Evolutionary conservation across 2,888 invertebrate genomes (phyloP), one percentile per base, ranked within the genome.

Genomic region (Erebia aethiops): DNA sequence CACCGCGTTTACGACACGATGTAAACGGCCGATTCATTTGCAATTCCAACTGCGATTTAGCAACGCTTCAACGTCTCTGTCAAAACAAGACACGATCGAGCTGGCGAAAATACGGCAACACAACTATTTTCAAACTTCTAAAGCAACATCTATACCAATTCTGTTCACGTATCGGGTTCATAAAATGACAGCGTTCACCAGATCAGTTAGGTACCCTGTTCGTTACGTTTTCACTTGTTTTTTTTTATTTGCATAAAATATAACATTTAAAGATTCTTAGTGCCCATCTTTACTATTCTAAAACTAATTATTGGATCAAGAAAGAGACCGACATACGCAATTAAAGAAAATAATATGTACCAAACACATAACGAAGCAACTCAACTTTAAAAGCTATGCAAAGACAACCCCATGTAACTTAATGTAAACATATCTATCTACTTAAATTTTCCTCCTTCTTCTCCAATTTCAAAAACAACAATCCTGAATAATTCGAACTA

Each of bases 11-110:
- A 93, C 92, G 92, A 91, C 88, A 82, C 87, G 86, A 81, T 89
- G 90, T 88, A 91, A 92, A 92, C 87, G 89, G 89, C 88, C 91
- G 91, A 91, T 92, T 93, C 93, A 93, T 93, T 92, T 93, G 92
- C 93, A 93, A 93, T 92, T 92, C 93, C 90, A 92, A 92, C 87
- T 87, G 83, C 83, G 87, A 85, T 83, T 88, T 85, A 84, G 85
- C 80, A 80, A 83, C 83, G 83, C 84, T 82, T 82, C 83, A 82
- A 79, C 81, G 74, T 71, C 74, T 68, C 71, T 65, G 54, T 70
- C 72, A 71, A 76, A 73, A 74, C 73, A 75, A 74, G 69, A 58
- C 58, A 60, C 49, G 51, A 54, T 60, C 60, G 5, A 52, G 49
- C 35, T 60, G 16, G 52, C 18, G 67, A 61, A 18, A 67, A 61